phyloP scores from a whole-genome alignment of 2,888 invertebrate species.

The Chymomyza caudatula region DNA sequence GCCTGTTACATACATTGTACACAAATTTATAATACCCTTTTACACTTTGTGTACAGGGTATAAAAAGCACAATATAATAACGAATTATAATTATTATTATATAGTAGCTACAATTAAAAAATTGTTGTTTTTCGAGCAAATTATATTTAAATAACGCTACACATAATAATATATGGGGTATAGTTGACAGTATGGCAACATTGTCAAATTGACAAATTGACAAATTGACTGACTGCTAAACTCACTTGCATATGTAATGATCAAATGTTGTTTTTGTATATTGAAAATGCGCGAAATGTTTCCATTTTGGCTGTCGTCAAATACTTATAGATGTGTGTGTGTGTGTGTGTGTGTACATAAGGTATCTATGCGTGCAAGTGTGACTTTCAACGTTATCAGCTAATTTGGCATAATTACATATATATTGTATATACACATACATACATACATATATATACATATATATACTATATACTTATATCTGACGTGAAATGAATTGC shows the following conservation, averaged over 20 bases:
- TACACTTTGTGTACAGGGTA: no score
- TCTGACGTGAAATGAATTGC: not conserved
- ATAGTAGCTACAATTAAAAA: not conserved
- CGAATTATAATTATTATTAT: not conserved
- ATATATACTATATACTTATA: not conserved
- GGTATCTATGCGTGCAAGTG: not conserved
- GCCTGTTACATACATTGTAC: no score
- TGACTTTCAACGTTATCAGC: slow-evolving; percentile 4
- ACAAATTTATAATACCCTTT: no score
- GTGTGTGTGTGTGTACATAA: not conserved
- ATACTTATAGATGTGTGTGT: not conserved
- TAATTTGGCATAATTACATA: slow-evolving; percentile 16
- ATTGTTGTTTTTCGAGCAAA: not conserved
- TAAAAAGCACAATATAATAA: no score
- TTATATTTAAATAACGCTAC: not conserved
- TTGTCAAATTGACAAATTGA: no score
- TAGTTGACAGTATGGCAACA: no score
- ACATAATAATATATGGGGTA: no score
- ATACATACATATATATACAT: not conserved
- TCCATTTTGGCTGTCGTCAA: not conserved
- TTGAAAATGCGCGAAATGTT: not conserved
- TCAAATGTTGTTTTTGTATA: not conserved
- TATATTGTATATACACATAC: no score
- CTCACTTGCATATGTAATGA: not conserved
- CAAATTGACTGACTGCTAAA: not conserved